A percentile compares a stretch with the other conserved stretches of the same genome.
Evolutionary conservation across 2,888 invertebrate genomes (phyloP).

Genomic region (Geophilus truncorum): DNA sequence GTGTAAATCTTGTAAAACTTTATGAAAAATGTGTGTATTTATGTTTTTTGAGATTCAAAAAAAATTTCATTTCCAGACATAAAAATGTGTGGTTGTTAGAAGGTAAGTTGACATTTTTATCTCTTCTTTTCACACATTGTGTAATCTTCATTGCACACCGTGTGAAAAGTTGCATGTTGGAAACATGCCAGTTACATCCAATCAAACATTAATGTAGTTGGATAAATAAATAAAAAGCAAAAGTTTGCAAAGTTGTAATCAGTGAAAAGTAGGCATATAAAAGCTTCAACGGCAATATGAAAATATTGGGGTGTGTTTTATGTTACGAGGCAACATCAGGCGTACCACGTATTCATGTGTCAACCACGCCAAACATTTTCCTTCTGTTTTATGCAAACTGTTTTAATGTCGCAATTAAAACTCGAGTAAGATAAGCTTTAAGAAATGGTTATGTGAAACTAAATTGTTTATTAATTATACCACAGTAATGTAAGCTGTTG

Average conservation of each 20-base stretch:
- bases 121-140: background rate
- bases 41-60: no score
- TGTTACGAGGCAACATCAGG: background rate
- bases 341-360: background rate
- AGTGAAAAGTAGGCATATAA: background rate
- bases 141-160: background rate
- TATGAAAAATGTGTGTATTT: background rate
- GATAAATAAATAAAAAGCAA: background rate
- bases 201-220: background rate
- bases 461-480: no score
- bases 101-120: background rate
- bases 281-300: background rate
- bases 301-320: background rate
- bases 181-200: background rate
- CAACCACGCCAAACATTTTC: background rate
- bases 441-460: no score
- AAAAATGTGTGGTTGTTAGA: background rate
- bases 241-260: background rate
- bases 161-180: background rate
- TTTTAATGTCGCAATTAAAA: background rate
- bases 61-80: no score
- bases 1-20: background rate
- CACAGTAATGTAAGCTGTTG: background rate
- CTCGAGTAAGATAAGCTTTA: background rate
- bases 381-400: background rate